These are phyloP conservation scores for Alviniconcha marisindica DNA, from an alignment of 1,140 invertebrate genomes.

Conservation along the genomic window DNA sequence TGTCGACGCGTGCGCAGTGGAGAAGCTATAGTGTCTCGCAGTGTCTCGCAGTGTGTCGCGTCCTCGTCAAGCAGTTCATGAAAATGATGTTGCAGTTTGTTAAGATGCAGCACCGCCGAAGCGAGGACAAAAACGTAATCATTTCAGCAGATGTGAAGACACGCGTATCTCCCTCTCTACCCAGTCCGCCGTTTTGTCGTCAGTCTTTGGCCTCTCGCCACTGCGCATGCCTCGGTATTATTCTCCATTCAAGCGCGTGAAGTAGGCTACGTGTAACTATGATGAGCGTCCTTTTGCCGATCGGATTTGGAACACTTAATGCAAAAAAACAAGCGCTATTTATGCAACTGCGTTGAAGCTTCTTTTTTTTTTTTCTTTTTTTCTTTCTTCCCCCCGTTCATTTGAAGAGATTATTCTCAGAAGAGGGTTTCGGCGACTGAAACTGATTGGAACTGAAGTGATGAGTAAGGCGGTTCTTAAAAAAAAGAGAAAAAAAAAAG, in stretches of 20 bases:
- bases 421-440: too few species aligned
- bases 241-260: not conserved
- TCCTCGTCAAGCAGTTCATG: constrained; percentile 32
- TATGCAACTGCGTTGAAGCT: too few species aligned
- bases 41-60: not conserved
- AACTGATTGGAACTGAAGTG: too few species aligned
- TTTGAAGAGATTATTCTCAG: too few species aligned
- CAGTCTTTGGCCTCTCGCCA: not conserved
- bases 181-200: constrained; percentile 15
- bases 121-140: constrained; percentile 33
- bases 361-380: too few species aligned
- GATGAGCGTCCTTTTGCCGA: too few species aligned
- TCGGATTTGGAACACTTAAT: too few species aligned
- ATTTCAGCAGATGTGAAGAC: constrained; percentile 30
- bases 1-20: constrained; percentile 36
- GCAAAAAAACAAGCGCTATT: too few species aligned
- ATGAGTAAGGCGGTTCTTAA: too few species aligned
- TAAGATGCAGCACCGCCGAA: not conserved
- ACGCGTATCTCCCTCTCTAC: not conserved
- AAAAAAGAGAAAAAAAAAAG: too few species aligned
- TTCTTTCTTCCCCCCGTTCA: too few species aligned
- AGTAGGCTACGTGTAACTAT: not conserved
- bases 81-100: constrained; percentile 34
- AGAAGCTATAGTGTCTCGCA: too few species aligned
- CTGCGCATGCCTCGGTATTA: not conserved